A percentile compares a stretch with the other conserved stretches of the same genome.
Conservation (phyloP, 2,113 vertebrate genomes). For the Hiodon alosoides region DNA sequence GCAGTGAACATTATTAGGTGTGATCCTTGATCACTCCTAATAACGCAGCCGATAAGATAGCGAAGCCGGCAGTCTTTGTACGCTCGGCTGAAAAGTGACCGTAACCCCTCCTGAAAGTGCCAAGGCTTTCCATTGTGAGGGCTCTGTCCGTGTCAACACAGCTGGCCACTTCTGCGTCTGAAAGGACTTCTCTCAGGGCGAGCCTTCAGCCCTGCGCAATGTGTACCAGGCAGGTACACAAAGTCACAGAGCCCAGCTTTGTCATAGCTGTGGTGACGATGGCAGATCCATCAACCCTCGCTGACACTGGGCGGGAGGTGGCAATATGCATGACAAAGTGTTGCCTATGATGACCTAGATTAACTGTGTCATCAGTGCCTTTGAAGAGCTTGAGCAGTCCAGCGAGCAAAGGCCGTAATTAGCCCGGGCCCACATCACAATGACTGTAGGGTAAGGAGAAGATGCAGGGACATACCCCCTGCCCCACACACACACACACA, state of each 20-base stretch:
- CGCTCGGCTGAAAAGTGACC: conserved; percentile 28
- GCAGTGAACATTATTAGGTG: conserved; percentile 61
- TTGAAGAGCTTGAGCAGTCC: conserved; percentile 60
- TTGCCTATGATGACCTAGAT: conserved; percentile 58
- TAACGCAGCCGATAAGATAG: conserved; percentile 72
- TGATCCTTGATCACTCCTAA: conserved; percentile 70
- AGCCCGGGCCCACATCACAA: conserved; percentile 61
- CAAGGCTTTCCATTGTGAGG: conserved; percentile 55
- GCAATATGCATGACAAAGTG: conserved; percentile 64
- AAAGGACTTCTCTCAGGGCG: conserved; percentile 44
- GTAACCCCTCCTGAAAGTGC: conserved; percentile 24
- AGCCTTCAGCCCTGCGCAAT: conserved; percentile 25
- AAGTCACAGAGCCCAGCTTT: conserved; percentile 52
- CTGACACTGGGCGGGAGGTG: conserved; percentile 61
- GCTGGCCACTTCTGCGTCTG: conserved; percentile 56
- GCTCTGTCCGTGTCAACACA: conserved; percentile 59
- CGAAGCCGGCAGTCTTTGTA: conserved; percentile 47
- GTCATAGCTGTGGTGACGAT: conserved; percentile 50
- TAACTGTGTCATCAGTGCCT: conserved; percentile 47
- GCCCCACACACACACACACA: too few species aligned
- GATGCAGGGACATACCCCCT: too few species aligned
- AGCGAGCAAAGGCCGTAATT: conserved; percentile 64
- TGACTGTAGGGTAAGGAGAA: not conserved
- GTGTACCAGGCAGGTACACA: conserved; percentile 33
- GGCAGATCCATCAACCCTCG: conserved; percentile 50